Evolutionary conservation across 2,113 vertebrate species (phyloP).

Genomic region (Caranx ignobilis): DNA sequence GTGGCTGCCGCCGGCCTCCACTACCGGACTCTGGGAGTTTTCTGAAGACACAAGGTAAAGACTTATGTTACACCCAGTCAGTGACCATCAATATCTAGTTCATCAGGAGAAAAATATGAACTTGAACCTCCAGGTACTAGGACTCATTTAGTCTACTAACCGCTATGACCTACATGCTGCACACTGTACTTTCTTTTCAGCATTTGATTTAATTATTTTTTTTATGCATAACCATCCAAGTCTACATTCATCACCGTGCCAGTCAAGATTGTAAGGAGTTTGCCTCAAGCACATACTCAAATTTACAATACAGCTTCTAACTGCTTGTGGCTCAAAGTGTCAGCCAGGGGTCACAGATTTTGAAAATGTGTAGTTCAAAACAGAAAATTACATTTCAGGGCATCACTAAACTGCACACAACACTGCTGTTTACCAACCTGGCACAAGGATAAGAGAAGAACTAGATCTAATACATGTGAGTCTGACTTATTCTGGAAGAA

Average conservation of each 20-base stretch:
- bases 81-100: neutral
- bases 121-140: neutral
- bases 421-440: neutral
- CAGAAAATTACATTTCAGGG: constrained; percentile 6
- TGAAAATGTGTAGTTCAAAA: constrained; percentile 18
- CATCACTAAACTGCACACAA: neutral
- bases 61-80: constrained; percentile 22
- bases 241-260: constrained; percentile 7
- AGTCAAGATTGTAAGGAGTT: constrained; percentile 20
- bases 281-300: neutral
- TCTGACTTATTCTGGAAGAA: neutral
- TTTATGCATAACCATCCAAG: neutral
- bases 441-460: neutral
- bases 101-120: constrained; percentile 11
- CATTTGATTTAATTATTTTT: constrained; percentile 7
- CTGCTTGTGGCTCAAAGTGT: neutral
- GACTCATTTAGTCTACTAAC: neutral
- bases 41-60: constrained; percentile 79
- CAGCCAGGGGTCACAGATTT: constrained; percentile 27
- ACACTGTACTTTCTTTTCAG: neutral
- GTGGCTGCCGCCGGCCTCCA: constrained; percentile 88
- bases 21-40: constrained; percentile 87
- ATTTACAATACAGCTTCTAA: constrained; percentile 2
- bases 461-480: neutral
- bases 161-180: neutral